These are phyloP conservation scores for Phasianus colchicus DNA, from an alignment of 2,113 vertebrate genomes.

Conservation along the genomic window DNA sequence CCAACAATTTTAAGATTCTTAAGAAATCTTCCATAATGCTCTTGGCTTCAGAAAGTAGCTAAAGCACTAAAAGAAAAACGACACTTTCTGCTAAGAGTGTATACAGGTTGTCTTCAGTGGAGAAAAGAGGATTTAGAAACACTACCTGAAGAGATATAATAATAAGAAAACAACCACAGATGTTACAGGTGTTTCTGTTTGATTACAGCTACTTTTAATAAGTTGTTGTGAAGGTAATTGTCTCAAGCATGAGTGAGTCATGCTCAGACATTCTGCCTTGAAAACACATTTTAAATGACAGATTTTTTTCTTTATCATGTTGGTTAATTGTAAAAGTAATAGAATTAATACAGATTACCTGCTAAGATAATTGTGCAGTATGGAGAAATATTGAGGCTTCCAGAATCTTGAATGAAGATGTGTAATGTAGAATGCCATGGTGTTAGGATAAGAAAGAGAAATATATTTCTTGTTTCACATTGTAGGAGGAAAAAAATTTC, in stretches of 20 bases:
- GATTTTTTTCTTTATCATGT: not conserved
- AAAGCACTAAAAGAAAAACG: not conserved
- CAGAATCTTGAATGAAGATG: not conserved
- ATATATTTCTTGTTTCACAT: not conserved
- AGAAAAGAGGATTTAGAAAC: not conserved
- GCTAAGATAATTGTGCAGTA: not conserved
- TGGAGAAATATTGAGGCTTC: not conserved
- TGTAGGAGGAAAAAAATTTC: not conserved
- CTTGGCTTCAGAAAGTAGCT: not conserved
- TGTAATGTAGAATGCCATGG: not conserved
- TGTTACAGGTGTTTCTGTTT: not conserved
- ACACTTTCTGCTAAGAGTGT: not conserved
- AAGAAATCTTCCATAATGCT: not conserved
- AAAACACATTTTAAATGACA: not conserved
- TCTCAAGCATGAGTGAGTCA: not conserved
- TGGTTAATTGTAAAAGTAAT: not conserved
- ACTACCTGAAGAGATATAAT: not conserved
- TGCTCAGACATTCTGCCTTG: not conserved
- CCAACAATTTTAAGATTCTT: not conserved
- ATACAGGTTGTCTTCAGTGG: not conserved
- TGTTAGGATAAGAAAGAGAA: not conserved
- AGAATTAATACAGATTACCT: not conserved
- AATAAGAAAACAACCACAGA: not conserved
- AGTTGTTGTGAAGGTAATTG: not conserved
- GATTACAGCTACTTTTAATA: not conserved